These are phyloP conservation scores for Heterodera filipjevi DNA, from an alignment of 2,888 invertebrate species.

Conservation along the genomic window DNA sequence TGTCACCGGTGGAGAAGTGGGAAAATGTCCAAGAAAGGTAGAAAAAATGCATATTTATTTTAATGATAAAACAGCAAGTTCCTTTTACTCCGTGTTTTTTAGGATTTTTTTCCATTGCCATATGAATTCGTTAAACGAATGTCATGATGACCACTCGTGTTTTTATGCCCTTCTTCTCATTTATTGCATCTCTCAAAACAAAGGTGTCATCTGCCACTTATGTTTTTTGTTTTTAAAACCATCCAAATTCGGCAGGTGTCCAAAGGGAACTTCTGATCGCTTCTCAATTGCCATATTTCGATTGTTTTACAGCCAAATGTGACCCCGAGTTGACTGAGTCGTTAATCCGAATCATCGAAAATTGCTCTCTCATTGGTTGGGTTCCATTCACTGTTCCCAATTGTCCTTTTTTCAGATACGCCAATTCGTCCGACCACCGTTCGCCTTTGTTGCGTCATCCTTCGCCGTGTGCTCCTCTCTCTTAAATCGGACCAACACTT, in stretches of 20 bases:
- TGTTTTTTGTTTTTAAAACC: background rate
- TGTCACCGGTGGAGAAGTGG: slow-evolving; percentile 4
- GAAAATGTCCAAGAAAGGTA: slow-evolving; percentile 35
- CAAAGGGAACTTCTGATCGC: slow-evolving; percentile 47
- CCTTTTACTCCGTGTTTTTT: background rate
- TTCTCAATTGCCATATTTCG: slow-evolving; percentile 45
- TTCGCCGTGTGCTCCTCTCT: slow-evolving; percentile 74
- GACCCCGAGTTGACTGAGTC: slow-evolving; percentile 35
- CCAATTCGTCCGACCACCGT: slow-evolving; percentile 88
- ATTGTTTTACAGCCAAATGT: slow-evolving; percentile 41
- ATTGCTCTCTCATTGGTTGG: slow-evolving; percentile 30
- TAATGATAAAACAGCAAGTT: too few species aligned
- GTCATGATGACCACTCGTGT: slow-evolving; percentile 90
- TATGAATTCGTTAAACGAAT: slow-evolving; percentile 82
- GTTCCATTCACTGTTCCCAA: background rate
- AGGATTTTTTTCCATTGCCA: slow-evolving; percentile 85
- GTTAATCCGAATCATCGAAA: slow-evolving; percentile 35
- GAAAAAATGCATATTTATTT: too few species aligned
- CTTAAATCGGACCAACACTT: slow-evolving; percentile 70
- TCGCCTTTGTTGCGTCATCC: slow-evolving; percentile 82
- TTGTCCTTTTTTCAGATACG: slow-evolving; percentile 64
- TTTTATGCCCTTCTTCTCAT: slow-evolving; percentile 87
- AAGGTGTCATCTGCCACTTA: slow-evolving; percentile 72
- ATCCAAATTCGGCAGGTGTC: slow-evolving; percentile 31
- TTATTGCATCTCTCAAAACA: slow-evolving; percentile 89